phyloP scores from a whole-genome alignment of 30 jellyfish, hydroid and myxozoan genomes.

The Hydra vulgaris region DNA sequence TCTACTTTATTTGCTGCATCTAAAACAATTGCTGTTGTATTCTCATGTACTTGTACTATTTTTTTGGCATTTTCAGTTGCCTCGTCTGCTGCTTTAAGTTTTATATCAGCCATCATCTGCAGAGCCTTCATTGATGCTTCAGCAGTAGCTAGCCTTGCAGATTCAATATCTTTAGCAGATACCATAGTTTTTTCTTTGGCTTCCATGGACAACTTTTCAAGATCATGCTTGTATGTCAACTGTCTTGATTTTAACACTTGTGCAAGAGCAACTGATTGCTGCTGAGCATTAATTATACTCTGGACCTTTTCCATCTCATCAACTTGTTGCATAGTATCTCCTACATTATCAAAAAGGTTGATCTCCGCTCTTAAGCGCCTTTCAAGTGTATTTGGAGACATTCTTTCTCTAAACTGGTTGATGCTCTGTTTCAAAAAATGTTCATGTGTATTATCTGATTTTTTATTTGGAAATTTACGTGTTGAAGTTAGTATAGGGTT shows the following conservation, averaged over 20 bases:
- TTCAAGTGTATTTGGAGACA: constrained; percentile 77
- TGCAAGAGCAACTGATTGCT: constrained; percentile 79
- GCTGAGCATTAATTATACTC: constrained; percentile 71
- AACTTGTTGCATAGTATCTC: constrained; percentile 61
- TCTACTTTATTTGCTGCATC: constrained; percentile 38
- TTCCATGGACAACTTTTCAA: constrained; percentile 46
- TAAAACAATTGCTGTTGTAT: constrained; percentile 41
- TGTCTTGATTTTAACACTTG: constrained; percentile 69
- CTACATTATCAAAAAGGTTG: constrained; percentile 66
- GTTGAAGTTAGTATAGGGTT: constrained; percentile 26
- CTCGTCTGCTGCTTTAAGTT: constrained; percentile 40
- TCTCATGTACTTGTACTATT: constrained; percentile 30
- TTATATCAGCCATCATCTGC: constrained; percentile 23
- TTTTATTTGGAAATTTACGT: constrained; percentile 1
- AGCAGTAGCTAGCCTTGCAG: constrained; percentile 32
- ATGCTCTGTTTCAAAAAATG: background rate
- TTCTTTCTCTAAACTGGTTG: constrained; percentile 9
- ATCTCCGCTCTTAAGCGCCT: constrained; percentile 71
- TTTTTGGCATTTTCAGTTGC: constrained; percentile 39
- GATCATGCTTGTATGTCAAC: constrained; percentile 57
- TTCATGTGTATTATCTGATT: background rate
- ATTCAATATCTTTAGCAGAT: constrained; percentile 50
- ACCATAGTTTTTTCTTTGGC: constrained; percentile 51
- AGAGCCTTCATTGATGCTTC: constrained; percentile 20
- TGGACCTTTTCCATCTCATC: constrained; percentile 66